A percentile compares a stretch with the other conserved stretches of the same genome.
Evolutionary conservation across 2,888 invertebrate genomes (phyloP).

Genomic region (Epinotia nisella): DNA sequence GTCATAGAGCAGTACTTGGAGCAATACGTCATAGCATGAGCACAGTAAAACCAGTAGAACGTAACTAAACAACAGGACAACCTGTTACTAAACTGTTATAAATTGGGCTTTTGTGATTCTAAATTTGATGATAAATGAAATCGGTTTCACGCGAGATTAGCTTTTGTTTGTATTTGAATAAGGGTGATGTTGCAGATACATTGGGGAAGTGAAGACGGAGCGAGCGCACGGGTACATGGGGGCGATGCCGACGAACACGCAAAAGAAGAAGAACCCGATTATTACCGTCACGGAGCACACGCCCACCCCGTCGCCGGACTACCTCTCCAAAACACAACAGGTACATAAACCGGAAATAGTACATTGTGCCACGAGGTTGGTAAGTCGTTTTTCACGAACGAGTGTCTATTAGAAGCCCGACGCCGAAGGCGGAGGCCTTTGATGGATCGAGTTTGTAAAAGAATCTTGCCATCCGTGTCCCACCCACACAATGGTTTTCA

Average conservation of each 20-base stretch:
- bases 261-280: slow-evolving; percentile 94
- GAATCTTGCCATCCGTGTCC: too few relatives aligned
- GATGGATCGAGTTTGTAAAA: too few relatives aligned
- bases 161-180: slow-evolving; percentile 2
- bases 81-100: slow-evolving; percentile 1
- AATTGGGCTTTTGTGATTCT: slow-evolving; percentile 25
- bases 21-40: slow-evolving; percentile 37
- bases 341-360: slow-evolving; percentile 56
- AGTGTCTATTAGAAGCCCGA: too few relatives aligned
- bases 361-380: too few relatives aligned
- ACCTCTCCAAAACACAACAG: slow-evolving; percentile 88
- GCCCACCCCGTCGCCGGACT: slow-evolving; percentile 95
- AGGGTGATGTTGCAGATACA: slow-evolving; percentile 82
- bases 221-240: slow-evolving; percentile 82
- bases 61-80: slow-evolving; percentile 45
- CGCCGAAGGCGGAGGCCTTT: too few relatives aligned
- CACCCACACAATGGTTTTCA: too few relatives aligned
- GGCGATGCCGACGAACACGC: slow-evolving; percentile 76
- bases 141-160: not conserved
- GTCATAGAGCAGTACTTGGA: slow-evolving; percentile 20
- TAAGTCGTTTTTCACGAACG: too few relatives aligned
- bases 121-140: slow-evolving; percentile 11
- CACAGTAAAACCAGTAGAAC: slow-evolving; percentile 39
- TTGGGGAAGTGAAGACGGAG: slow-evolving; percentile 89
- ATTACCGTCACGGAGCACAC: slow-evolving; percentile 99